Evolutionary conservation across 2,888 invertebrate genomes (phyloP), one percentile per base, ranked within the genome.

Genomic region (Aethes cnicana): DNA sequence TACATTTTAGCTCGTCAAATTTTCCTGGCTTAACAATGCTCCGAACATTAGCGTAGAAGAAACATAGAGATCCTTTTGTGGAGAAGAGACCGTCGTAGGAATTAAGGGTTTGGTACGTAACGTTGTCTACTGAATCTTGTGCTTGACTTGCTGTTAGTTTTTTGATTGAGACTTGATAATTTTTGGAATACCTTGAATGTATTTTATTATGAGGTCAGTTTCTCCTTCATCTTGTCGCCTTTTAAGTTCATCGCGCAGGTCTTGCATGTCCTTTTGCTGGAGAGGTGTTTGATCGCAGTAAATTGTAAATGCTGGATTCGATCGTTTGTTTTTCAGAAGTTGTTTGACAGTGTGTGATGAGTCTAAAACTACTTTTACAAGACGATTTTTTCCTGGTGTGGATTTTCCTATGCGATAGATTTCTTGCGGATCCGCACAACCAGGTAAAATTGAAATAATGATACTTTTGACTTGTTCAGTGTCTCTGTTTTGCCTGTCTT

Each of bases 1-100:
- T 14, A 18, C 46, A 46, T 9, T 9, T 35, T 5, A 46, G 18
- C 6, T 46, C 46, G n/a, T 46, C 46, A 3, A 46, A n/a, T 7
- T 46, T 46, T 1, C 36, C 37, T 3, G 11, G 20, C 16, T 17
- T 37, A 4, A 33, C 26, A 7, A 47, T 36, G 8, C 47, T 47
- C 5, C 47, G 14, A 2, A 37, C 21, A n/a, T 47, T 47, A 0
- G 36, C 36, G n/a, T 47, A 47, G 7, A 47, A 20, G 12, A 36
- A 20, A 3, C 28, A 37, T 1, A 37, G 3, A 7, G 43, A 43
- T 5, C 21, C 4, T 7, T 11, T 9, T 2, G 7, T 9, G 5
- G n/a, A 9, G 23, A 23, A 37, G 12, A n/a, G 14, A 37, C 23
- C 23, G 8, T 36, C 11, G 12, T 28, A 12, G 12, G n/a, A n/a